Percentiles rank a stretch among this genome's conserved stretches.
Evolutionary conservation across 37 sponge, comb jelly and placozoan genomes (phyloP).

Genomic region (Geodia barretti): DNA sequence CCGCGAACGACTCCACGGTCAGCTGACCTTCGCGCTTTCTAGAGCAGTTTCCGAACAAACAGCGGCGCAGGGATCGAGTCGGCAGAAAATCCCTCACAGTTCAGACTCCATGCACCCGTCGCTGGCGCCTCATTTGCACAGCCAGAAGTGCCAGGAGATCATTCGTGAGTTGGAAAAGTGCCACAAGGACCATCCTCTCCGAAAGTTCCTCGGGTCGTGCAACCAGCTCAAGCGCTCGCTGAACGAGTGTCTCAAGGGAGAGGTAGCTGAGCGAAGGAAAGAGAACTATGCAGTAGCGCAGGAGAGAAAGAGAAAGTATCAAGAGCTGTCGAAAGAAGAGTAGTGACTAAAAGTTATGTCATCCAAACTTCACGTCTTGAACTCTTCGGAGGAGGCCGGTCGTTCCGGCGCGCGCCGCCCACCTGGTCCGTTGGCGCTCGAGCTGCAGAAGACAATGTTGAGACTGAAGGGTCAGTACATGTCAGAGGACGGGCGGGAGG

Average conservation of each 20-base stretch:
- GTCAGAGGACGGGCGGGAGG: slow-evolving; percentile 69
- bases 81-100: too few relatives aligned
- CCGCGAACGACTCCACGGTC: too few relatives aligned
- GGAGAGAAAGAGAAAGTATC: slow-evolving; percentile 23
- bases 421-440: slow-evolving; percentile 22
- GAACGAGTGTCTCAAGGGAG: slow-evolving; percentile 72
- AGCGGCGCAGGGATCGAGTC: too few relatives aligned
- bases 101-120: slow-evolving; percentile 85
- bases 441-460: slow-evolving; percentile 72
- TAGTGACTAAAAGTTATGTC: slow-evolving; percentile 15
- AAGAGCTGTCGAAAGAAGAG: slow-evolving; percentile 3
- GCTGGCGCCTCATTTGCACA: slow-evolving; percentile 73
- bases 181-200: slow-evolving; percentile 62
- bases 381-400: not conserved
- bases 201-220: slow-evolving; percentile 81
- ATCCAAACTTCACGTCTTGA: not conserved
- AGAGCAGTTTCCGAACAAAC: too few relatives aligned
- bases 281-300: slow-evolving; percentile 32
- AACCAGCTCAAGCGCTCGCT: slow-evolving; percentile 78
- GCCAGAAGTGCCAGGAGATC: slow-evolving; percentile 61
- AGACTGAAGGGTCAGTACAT: slow-evolving; percentile 66
- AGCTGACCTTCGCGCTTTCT: too few relatives aligned
- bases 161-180: slow-evolving; percentile 69
- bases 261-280: slow-evolving; percentile 46
- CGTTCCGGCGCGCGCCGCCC: not conserved